Base-by-base conservation (phyloP, 2,797 vertebrate species). In the Neopelma chrysocephalum region DNA sequence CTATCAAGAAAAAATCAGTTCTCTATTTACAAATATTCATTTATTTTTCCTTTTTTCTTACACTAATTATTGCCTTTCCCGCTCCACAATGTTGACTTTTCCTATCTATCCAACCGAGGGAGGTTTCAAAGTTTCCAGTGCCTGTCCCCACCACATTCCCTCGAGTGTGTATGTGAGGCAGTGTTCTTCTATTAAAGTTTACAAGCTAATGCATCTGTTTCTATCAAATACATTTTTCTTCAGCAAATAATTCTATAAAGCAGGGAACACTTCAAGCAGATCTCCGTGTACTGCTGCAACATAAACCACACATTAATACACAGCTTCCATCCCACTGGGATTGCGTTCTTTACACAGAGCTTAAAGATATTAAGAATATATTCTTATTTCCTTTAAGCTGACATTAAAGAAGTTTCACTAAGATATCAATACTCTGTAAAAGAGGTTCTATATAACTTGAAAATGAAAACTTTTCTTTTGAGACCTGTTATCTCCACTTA, bases 391-490 rank as follows among this genome's bases (percentile, higher is more conserved):
- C 69, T 94, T 89, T 65, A 75, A 87, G 22, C 4, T 93, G 84
- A 65, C 82, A 42, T 89, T 80, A 82, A 76, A 80, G 31, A 79
- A 72, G 13, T 62, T 72, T 79, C 86, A 73, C 68, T 80, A 69
- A 76, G 43, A 79, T 60, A 82, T 45, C 66, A 92, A 38, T 87
- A 66, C 25, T 62, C 48, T 42, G 32, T 54, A 89, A 75, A 94
- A 77, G 29, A 84, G 13, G 27, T 42, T 89, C 79, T 70, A 1
- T 51, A 36, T 8, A 65, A 57, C 58, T 76, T 38, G 61, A 83
- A 94, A 94, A 77, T 78, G 4, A 56, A 89, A 89, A 78, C 31
- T 23, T 92, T 85, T 73, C 54, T 91, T 90, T 81, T 82, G 73
- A 94, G 75, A 86, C 26, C 34, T 62, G 26, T 69, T 79, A 57